Evolutionary conservation across 35 echinoderm and acorn worm species (phyloP), one percentile per base, ranked within the genome.

Genomic region (Anneissia japonica): DNA sequence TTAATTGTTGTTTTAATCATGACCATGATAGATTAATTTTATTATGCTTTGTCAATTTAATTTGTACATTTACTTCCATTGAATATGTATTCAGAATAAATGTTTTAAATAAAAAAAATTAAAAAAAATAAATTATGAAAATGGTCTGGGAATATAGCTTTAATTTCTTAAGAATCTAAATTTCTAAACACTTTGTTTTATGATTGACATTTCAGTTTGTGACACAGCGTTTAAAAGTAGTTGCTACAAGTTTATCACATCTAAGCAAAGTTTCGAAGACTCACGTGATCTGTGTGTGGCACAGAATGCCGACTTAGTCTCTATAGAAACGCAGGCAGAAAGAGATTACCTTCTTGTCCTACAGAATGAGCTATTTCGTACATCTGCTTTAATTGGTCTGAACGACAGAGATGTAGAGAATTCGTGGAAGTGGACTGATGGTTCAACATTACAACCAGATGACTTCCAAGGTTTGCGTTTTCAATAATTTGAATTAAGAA

Each of bases 171-270:
- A n/a, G n/a, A n/a, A n/a, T n/a, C n/a, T n/a, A n/a, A n/a, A n/a
- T n/a, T n/a, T n/a, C n/a, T n/a, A n/a, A n/a, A n/a, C n/a, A n/a
- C n/a, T n/a, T n/a, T n/a, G n/a, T n/a, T n/a, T n/a, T n/a, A n/a
- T n/a, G n/a, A n/a, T n/a, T n/a, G n/a, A n/a, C n/a, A 43, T 64
- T 64, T 64, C 51, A 64, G 51, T 64, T 64, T 64, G 51, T 64
- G 51, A 64, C 21, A 64, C 26, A 64, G 5, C 51, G 1, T 64
- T 64, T 23, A 23, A 16, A 26, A 16, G 10, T 2, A 64, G 51
- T 23, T 64, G 51, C 21, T 64, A 64, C 51, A 26, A 64, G 51
- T 64, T 64, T 23, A 64, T 64, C 11, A 64, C 1, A 9, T 64
- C 51, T 26, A 64, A 64, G 51, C 51, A 64, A 26, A 23, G 1